A percentile compares a stretch with the other conserved stretches of the same genome.
Conservation (phyloP, 2,888 invertebrate genomes). For the Aromia moschata region DNA sequence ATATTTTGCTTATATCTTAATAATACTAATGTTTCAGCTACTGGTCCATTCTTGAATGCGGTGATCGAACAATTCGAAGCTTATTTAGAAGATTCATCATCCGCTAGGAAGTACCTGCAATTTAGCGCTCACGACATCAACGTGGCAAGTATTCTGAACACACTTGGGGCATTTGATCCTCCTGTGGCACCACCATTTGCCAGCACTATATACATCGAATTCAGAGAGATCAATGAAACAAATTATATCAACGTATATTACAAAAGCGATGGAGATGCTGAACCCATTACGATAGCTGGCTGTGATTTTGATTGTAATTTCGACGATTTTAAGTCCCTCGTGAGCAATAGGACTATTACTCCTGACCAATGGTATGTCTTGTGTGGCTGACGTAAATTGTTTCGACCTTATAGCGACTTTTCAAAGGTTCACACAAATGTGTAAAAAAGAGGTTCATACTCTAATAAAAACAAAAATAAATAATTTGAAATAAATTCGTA, state of each 20-base stretch:
- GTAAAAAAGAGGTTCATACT: too few relatives aligned
- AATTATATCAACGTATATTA: conserved; percentile 28
- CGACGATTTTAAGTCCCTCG: conserved; percentile 13
- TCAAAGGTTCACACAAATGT: too few relatives aligned
- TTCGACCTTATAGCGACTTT: too few relatives aligned
- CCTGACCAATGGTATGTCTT: not conserved
- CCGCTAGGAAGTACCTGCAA: conserved; percentile 68
- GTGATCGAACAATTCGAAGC: conserved; percentile 25
- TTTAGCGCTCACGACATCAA: conserved; percentile 83
- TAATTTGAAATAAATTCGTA: too few relatives aligned
- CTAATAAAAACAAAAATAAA: too few relatives aligned
- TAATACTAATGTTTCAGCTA: conserved; percentile 22
- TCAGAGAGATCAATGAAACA: conserved; percentile 60
- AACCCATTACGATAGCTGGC: conserved; percentile 19
- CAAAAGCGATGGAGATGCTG: conserved; percentile 25
- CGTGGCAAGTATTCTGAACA: conserved; percentile 73
- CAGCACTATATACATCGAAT: conserved; percentile 75
- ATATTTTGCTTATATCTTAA: too few relatives aligned
- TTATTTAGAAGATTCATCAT: conserved; percentile 9
- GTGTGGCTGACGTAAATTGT: too few relatives aligned
- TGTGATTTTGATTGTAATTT: conserved; percentile 30
- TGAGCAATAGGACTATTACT: not conserved
- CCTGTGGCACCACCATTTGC: conserved; percentile 71
- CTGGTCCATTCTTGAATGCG: conserved; percentile 22
- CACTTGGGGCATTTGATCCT: conserved; percentile 72